A percentile compares a stretch with the other conserved stretches of the same genome.
Evolutionary conservation across 2,113 vertebrate genomes (phyloP).

Genomic region (Nerophis ophidion): DNA sequence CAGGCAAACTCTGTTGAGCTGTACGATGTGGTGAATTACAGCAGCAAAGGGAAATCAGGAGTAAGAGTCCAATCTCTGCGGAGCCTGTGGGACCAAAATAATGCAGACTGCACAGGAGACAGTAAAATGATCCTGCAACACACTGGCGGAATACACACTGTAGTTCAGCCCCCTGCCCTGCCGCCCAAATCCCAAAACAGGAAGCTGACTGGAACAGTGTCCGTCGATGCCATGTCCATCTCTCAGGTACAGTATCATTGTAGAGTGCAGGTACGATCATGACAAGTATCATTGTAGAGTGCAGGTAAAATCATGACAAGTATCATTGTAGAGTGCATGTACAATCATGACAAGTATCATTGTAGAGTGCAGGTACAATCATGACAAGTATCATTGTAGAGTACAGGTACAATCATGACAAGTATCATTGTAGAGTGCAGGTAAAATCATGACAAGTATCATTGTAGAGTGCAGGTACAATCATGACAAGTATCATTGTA

Average conservation of each 20-base stretch:
- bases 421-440: too few species aligned
- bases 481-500: too few species aligned
- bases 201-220: conserved; percentile 38
- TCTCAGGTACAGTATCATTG: conserved; percentile 30
- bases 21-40: conserved; percentile 68
- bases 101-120: neutral
- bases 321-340: neutral
- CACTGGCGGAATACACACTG: neutral
- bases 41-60: conserved; percentile 9
- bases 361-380: neutral
- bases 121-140: conserved; percentile 6
- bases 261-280: too few species aligned
- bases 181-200: conserved; percentile 41
- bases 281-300: too few species aligned
- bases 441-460: neutral
- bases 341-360: too few species aligned
- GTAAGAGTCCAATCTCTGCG: conserved; percentile 58
- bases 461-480: neutral
- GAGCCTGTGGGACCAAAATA: conserved; percentile 50
- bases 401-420: neutral
- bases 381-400: too few species aligned
- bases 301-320: neutral
- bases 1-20: conserved; percentile 55
- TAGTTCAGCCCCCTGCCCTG: conserved; percentile 10
- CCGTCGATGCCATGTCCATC: conserved; percentile 26